These are phyloP conservation scores for Falcunculus frontatus DNA, from an alignment of 2,113 vertebrate species.

Conservation along the genomic window DNA sequence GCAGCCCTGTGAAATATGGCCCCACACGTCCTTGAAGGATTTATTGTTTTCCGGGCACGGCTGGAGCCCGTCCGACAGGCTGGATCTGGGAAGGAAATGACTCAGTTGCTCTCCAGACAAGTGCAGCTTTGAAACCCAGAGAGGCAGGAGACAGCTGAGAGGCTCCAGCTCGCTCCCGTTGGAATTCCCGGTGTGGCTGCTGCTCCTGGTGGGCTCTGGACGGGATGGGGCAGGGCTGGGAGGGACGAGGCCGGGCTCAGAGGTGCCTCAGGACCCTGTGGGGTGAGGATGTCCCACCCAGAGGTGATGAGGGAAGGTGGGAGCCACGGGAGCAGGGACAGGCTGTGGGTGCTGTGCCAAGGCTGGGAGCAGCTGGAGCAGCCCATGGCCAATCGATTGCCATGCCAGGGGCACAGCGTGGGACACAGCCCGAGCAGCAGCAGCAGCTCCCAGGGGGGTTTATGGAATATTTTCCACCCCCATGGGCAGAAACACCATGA, in stretches of 20 bases:
- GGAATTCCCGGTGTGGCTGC: background rate
- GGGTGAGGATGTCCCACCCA: fast-evolving
- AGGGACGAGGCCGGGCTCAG: background rate
- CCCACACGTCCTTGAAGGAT: conserved; percentile 49
- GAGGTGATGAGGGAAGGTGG: background rate
- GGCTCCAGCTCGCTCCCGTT: background rate
- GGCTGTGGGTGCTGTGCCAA: background rate
- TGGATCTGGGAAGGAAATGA: conserved; percentile 62
- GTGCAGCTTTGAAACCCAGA: conserved; percentile 44
- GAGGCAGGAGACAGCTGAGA: conserved; percentile 36
- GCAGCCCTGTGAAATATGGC: conserved; percentile 37
- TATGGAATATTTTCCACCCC: fast-evolving
- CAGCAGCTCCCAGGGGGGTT: background rate
- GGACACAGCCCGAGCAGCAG: background rate
- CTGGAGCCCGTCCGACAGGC: conserved; percentile 29
- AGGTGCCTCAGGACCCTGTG: fast-evolving
- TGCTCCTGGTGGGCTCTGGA: background rate
- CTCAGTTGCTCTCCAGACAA: conserved; percentile 63
- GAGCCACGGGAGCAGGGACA: fast-evolving
- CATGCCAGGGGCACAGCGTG: fast-evolving
- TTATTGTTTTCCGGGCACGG: conserved; percentile 47
- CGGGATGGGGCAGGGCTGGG: background rate
- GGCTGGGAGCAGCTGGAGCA: background rate
- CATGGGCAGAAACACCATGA: background rate
- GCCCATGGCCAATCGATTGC: background rate